Evolutionary conservation across 35 echinoderm and acorn worm species (phyloP).

Genomic region (Heliocidaris erythrogramma): DNA sequence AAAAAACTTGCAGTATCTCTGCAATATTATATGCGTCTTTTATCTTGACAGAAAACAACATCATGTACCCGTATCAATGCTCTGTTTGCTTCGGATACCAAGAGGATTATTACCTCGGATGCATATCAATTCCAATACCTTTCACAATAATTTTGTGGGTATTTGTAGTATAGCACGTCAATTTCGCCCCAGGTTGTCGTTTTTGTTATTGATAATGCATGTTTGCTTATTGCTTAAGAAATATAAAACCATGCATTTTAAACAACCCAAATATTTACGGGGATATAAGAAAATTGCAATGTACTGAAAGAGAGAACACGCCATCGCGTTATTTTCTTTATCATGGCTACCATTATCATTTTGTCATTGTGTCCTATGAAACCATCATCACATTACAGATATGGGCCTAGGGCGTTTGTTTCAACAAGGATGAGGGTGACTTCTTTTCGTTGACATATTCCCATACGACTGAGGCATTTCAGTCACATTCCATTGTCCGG

Average conservation of each 20-base stretch:
- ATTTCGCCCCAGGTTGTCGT: not conserved
- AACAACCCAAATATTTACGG: not conserved
- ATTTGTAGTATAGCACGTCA: not conserved
- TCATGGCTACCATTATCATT: too few species aligned
- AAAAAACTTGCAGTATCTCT: not conserved
- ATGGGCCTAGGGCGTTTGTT: too few species aligned
- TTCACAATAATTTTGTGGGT: not conserved
- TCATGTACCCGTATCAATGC: not conserved
- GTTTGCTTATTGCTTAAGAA: not conserved
- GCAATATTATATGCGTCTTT: not conserved
- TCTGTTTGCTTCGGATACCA: not conserved
- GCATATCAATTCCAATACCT: not conserved
- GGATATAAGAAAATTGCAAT: not conserved
- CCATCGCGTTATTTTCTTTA: not conserved
- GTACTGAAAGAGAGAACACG: not conserved
- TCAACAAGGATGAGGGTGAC: too few species aligned
- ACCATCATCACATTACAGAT: too few species aligned
- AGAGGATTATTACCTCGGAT: not conserved
- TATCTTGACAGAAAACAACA: not conserved
- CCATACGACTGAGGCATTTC: too few species aligned
- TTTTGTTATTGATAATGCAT: not conserved
- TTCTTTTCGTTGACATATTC: too few species aligned
- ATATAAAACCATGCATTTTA: not conserved
- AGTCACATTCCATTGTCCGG: too few species aligned
- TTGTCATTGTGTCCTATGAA: too few species aligned